These are phyloP conservation scores for Rhabdornis inornatus DNA, from an alignment of 2,113 vertebrate species.

Conservation along the genomic window DNA sequence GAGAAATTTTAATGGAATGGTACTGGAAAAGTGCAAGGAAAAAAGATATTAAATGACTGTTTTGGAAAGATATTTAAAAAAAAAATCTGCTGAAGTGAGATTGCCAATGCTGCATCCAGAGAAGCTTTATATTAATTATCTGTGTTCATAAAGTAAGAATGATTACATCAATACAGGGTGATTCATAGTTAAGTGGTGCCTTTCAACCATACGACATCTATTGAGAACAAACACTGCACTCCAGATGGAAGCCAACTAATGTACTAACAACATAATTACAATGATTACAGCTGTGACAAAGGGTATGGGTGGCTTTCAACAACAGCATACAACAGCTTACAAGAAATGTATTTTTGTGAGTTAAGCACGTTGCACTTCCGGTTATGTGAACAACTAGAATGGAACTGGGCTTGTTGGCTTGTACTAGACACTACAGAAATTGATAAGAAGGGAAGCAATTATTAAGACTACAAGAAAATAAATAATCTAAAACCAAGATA, in stretches of 20 bases:
- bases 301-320: slow-evolving; percentile 1
- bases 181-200: slow-evolving; percentile 62
- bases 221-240: slow-evolving; percentile 43
- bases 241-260: slow-evolving; percentile 49
- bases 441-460: background rate
- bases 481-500: background rate
- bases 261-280: slow-evolving; percentile 50
- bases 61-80: background rate
- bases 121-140: slow-evolving; percentile 57
- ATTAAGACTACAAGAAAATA: background rate
- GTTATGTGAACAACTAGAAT: background rate
- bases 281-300: slow-evolving; percentile 35
- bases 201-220: slow-evolving; percentile 46
- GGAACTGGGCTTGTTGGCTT: background rate
- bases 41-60: background rate
- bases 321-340: background rate
- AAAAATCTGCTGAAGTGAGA: background rate
- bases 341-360: slow-evolving; percentile 15
- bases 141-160: slow-evolving; percentile 60
- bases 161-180: slow-evolving; percentile 60
- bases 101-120: background rate
- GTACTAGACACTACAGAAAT: background rate
- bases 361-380: background rate
- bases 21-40: background rate
- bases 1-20: background rate